phyloP scores from a whole-genome alignment of 1,140 invertebrate species.

The Drosophila repleta region DNA sequence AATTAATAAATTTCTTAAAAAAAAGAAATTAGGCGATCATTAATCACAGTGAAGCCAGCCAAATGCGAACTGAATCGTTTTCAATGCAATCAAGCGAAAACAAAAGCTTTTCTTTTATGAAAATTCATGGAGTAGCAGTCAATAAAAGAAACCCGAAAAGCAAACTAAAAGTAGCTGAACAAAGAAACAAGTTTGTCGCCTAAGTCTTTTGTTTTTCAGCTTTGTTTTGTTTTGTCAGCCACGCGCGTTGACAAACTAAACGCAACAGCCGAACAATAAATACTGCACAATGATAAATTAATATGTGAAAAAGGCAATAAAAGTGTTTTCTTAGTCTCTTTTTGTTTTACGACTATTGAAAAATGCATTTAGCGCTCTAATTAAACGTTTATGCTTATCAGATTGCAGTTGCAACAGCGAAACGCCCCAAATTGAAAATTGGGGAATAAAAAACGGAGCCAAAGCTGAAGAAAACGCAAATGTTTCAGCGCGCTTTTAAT shows the following conservation, averaged over 20 bases:
- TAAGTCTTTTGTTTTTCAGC: slow-evolving; percentile 69
- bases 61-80: slow-evolving; percentile 33
- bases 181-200: slow-evolving; percentile 71
- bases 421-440: slow-evolving; percentile 46
- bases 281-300: slow-evolving; percentile 70
- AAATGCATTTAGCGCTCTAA: slow-evolving; percentile 66
- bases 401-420: slow-evolving; percentile 59
- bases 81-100: slow-evolving; percentile 19
- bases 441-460: slow-evolving; percentile 17
- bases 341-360: slow-evolving; percentile 18
- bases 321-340: slow-evolving; percentile 12
- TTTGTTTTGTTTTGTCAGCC: slow-evolving; percentile 53
- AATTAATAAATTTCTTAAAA: neutral
- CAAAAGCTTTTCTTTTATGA: slow-evolving; percentile 58
- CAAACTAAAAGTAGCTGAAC: neutral
- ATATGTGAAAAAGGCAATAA: slow-evolving; percentile 64
- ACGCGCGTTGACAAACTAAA: slow-evolving; percentile 33
- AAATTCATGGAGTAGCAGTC: slow-evolving; percentile 20
- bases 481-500: slow-evolving; percentile 64
- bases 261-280: slow-evolving; percentile 50
- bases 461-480: slow-evolving; percentile 27
- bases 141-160: neutral
- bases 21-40: slow-evolving; percentile 5
- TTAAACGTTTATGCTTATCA: slow-evolving; percentile 72
- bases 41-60: slow-evolving; percentile 19